These are phyloP conservation scores for Psettodes erumei DNA, from an alignment of 2,113 vertebrate species.

Conservation along the genomic window DNA sequence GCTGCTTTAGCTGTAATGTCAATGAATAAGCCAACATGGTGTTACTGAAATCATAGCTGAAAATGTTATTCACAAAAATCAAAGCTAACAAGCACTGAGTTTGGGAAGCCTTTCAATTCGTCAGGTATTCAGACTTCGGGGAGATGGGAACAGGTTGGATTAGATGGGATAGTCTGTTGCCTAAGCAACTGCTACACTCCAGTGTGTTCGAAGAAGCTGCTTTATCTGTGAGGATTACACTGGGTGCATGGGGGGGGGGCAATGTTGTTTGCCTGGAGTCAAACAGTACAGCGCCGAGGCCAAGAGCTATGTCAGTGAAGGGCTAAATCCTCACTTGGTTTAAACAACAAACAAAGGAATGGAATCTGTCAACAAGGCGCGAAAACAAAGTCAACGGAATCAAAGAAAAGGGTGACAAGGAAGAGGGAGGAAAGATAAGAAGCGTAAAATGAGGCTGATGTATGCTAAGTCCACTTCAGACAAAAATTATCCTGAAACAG, in stretches of 20 bases:
- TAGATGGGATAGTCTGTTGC: conserved; percentile 77
- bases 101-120: conserved; percentile 58
- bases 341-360: conserved; percentile 71
- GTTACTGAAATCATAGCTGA: conserved; percentile 45
- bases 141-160: conserved; percentile 75
- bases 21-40: conserved; percentile 26
- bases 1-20: conserved; percentile 23
- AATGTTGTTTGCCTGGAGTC: conserved; percentile 63
- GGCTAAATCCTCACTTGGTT: conserved; percentile 68
- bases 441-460: conserved; percentile 66
- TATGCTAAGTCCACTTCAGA: conserved; percentile 74
- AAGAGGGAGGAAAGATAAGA: conserved; percentile 60
- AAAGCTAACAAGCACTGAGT: conserved; percentile 60
- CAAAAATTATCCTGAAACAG: conserved; percentile 62
- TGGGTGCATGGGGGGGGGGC: not conserved
- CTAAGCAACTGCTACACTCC: conserved; percentile 75
- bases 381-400: conserved; percentile 63
- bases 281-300: conserved; percentile 66
- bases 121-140: conserved; percentile 69
- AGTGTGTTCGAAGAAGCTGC: conserved; percentile 67
- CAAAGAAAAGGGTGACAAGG: conserved; percentile 64
- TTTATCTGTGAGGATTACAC: conserved; percentile 78
- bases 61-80: conserved; percentile 61
- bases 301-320: conserved; percentile 66
- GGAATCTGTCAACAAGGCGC: conserved; percentile 60